Percentiles rank a stretch among this genome's conserved stretches.
Evolutionary conservation across 2,113 vertebrate species (phyloP).

Genomic region (Lycaon pictus): DNA sequence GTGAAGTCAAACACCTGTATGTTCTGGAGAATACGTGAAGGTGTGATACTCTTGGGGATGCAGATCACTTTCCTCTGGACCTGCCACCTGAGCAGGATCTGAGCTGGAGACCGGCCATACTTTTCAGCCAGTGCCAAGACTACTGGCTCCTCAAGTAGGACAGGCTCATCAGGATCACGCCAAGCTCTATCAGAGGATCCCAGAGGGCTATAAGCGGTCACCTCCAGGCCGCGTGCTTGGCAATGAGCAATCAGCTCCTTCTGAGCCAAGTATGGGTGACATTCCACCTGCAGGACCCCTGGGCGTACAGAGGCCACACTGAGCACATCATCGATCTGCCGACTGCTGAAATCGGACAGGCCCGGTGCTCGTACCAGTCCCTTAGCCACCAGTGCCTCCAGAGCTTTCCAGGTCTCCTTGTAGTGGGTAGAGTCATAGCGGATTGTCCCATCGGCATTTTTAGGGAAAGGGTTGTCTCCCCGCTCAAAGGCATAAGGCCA

Average conservation of each 20-base stretch:
- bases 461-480: constrained; percentile 93
- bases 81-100: constrained; percentile 98
- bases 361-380: constrained; percentile 95
- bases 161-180: constrained; percentile 94
- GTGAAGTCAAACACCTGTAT: constrained; percentile 89
- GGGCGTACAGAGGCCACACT: constrained; percentile 94
- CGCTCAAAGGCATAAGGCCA: constrained; percentile 96
- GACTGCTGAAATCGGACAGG: constrained; percentile 97
- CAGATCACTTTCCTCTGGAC: constrained; percentile 94
- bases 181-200: constrained; percentile 95
- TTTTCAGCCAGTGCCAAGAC: constrained; percentile 92
- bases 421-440: constrained; percentile 94
- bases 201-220: constrained; percentile 97
- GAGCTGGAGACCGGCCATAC: constrained; percentile 93
- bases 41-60: constrained; percentile 96
- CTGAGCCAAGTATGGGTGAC: constrained; percentile 97
- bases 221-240: constrained; percentile 90
- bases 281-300: constrained; percentile 96
- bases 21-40: constrained; percentile 95
- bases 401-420: constrained; percentile 97
- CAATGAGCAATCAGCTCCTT: constrained; percentile 95
- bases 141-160: constrained; percentile 93
- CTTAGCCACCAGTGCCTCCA: constrained; percentile 96
- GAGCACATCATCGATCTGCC: constrained; percentile 94
- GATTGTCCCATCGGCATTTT: constrained; percentile 91